Conservation (phyloP, 2,797 vertebrate species). For the Leptoclinus maculatus region DNA sequence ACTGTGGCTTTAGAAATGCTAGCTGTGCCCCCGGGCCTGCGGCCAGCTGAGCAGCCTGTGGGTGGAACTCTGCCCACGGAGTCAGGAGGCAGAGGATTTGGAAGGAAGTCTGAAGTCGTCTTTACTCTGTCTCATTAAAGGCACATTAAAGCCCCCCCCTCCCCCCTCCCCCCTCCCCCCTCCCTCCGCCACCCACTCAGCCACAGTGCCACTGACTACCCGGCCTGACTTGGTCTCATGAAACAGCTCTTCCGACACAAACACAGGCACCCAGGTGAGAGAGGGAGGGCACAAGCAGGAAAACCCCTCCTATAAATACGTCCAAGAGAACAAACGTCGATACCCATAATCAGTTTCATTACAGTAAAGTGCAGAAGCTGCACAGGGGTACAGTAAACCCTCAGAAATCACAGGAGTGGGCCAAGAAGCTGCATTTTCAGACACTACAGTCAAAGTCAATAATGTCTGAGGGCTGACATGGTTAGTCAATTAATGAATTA, state of each 20-base stretch:
- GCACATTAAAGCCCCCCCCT: constrained; percentile 48
- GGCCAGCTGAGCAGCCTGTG: constrained; percentile 55
- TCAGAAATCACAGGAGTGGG: constrained; percentile 4
- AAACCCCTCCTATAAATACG: constrained; percentile 36
- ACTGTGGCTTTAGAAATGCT: constrained; percentile 40
- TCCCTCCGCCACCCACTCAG: constrained; percentile 55
- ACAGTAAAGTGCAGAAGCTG: constrained; percentile 49
- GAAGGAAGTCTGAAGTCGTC: constrained; percentile 46
- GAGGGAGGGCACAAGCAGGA: constrained; percentile 23
- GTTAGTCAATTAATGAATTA: not conserved
- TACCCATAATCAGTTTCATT: constrained; percentile 45
- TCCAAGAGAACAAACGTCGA: constrained; percentile 35
- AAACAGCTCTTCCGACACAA: constrained; percentile 24
- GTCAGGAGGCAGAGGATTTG: constrained; percentile 47
- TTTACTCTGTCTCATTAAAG: constrained; percentile 72
- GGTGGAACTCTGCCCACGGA: constrained; percentile 60
- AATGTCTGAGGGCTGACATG: not conserved
- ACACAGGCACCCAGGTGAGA: constrained; percentile 42
- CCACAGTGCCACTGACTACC: not conserved
- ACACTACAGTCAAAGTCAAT: constrained; percentile 8
- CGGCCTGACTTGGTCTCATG: constrained; percentile 10
- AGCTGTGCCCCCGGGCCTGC: constrained; percentile 31
- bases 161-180: constrained; percentile 15
- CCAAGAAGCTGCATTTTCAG: constrained; percentile 33
- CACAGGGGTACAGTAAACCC: constrained; percentile 30